phyloP scores from a whole-genome alignment of 2,797 vertebrate species.

The Typhlichthys subterraneus region DNA sequence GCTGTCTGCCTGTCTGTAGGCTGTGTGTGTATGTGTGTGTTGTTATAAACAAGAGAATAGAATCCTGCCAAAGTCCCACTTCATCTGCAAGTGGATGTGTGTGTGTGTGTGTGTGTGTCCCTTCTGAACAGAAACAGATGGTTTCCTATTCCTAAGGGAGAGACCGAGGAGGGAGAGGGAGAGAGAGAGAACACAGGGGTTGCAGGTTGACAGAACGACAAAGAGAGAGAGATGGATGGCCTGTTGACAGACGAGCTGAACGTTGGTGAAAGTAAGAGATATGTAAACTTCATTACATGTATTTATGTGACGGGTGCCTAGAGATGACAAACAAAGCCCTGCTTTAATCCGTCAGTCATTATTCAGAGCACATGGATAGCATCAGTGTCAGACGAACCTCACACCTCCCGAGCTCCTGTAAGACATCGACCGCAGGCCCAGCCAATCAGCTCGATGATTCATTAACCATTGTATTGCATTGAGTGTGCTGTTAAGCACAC shows the following conservation, averaged over 20 bases:
- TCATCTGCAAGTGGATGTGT: constrained; percentile 5
- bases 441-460: not conserved
- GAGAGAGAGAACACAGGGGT: not conserved
- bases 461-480: not conserved
- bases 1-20: constrained; percentile 5
- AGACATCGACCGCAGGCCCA: not conserved
- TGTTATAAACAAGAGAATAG: constrained; percentile 2
- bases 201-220: no score
- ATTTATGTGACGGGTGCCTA: constrained; percentile 42
- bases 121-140: constrained; percentile 27
- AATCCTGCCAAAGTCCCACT: not conserved
- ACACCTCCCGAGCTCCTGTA: not conserved
- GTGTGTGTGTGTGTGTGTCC: not conserved
- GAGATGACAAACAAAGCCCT: constrained; percentile 50
- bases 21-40: not conserved
- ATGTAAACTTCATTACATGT: constrained; percentile 43
- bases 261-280: constrained; percentile 34
- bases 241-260: not conserved
- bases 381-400: constrained; percentile 26
- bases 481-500: no score
- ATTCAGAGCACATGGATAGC: constrained; percentile 32
- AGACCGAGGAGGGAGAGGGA: not conserved
- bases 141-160: constrained; percentile 5
- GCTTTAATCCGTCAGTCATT: constrained; percentile 40
- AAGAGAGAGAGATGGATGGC: not conserved